phyloP scores from a whole-genome alignment of 2,797 vertebrate species.

The Leuciscus waleckii region DNA sequence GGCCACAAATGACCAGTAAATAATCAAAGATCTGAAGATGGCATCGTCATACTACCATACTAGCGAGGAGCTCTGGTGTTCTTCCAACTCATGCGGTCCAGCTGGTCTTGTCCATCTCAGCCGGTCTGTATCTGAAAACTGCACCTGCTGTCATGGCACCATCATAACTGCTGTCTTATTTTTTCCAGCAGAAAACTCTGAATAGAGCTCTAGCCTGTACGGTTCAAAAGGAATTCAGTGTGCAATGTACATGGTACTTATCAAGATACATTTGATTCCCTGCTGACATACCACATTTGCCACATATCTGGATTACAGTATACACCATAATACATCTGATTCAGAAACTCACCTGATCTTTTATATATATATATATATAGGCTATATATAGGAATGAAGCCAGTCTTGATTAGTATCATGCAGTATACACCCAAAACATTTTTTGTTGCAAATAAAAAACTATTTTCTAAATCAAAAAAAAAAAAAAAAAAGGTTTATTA shows the following conservation, averaged over 20 bases:
- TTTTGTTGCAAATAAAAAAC: too few species aligned
- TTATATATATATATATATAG: not conserved
- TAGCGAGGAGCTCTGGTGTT: slow-evolving; percentile 2
- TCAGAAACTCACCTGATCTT: not conserved
- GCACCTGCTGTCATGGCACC: slow-evolving; percentile 38
- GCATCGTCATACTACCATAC: not conserved
- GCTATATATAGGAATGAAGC: not conserved
- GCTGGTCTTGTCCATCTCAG: slow-evolving; percentile 45
- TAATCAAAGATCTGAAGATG: slow-evolving; percentile 30
- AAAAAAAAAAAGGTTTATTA: too few species aligned
- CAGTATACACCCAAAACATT: not conserved
- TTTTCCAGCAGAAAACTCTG: not conserved
- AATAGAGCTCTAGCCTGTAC: not conserved
- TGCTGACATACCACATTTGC: not conserved
- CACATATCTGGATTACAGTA: not conserved
- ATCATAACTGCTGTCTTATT: not conserved
- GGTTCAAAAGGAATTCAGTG: not conserved
- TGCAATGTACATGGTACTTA: not conserved
- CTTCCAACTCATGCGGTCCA: slow-evolving; percentile 19
- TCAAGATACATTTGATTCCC: not conserved
- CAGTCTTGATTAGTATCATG: not conserved
- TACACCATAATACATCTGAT: not conserved
- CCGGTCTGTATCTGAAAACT: slow-evolving; percentile 36
- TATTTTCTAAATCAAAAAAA: too few species aligned
- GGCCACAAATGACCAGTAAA: slow-evolving; percentile 1